Base-by-base conservation (phyloP, 2,113 vertebrate species). In the Megatriorchis doriae region DNA sequence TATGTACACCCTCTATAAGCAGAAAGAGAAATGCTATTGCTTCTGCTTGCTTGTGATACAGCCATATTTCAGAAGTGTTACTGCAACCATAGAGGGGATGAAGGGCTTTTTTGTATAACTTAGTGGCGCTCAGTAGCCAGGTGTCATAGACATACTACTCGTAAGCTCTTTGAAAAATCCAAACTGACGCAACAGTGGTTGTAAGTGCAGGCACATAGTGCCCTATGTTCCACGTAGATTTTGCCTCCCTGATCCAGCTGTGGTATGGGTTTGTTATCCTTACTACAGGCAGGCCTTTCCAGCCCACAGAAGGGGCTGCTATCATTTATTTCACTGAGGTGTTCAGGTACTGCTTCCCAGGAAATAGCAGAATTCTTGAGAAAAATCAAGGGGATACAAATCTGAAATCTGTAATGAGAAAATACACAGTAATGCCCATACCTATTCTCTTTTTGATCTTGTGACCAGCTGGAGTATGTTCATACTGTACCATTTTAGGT, bases 381-480 rank as follows among this genome's bases (percentile, higher is more conserved):
- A 67, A 92, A 53, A 90, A 47, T 53, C 40, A 65, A 85, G 26
- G 65, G 40, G n/a, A 95, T 93, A 81, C 21, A 56, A 93, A 85
- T 91, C 66, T 58, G 22, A 65, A 59, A 43, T 59, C 43, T 68
- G 19, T 88, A 96, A 96, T 83, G 79, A 95, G 90, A 95, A 97
- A 67, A 77, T 58, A 74, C 5, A 9, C 1, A 34, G 21, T 58
- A 88, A 87, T 36, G 50, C 42, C 71, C 59, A 55, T 45, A 80
- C 53, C 40, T 70, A 21, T 73, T 72, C 79, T 82, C 79, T 86
- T 96, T 91, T 90, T 29, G 16, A 16, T 90, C 62, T 81, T 48
- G 81, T 56, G 50, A 77, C 63, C 56, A 88, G 20, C 5, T 40
- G 19, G 36, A 92, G 26, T 78, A 72, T 19, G 26, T 93, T 95